A percentile compares a stretch with the other conserved stretches of the same genome.
phyloP scores from a whole-genome alignment of 2,888 invertebrate genomes.

The Watsonalla binaria region DNA sequence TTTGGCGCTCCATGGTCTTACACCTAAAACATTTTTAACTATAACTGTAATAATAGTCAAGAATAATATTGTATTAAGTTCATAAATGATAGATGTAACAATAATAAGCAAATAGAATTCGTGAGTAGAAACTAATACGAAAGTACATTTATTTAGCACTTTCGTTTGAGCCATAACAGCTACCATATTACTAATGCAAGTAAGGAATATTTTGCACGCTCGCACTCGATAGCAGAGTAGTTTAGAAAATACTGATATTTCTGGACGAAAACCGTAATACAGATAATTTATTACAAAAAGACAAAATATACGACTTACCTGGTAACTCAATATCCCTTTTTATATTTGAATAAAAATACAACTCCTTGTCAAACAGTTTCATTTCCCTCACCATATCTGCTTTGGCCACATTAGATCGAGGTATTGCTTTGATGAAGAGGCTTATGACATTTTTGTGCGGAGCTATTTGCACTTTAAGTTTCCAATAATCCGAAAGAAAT shows the following conservation, averaged over 20 bases:
- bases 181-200: too few species aligned
- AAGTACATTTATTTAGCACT: too few species aligned
- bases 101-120: too few species aligned
- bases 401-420: conserved; percentile 54
- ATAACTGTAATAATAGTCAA: too few species aligned
- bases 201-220: too few species aligned
- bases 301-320: conserved; percentile 34
- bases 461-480: conserved; percentile 39
- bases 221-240: too few species aligned
- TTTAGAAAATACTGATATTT: not conserved
- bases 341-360: conserved; percentile 48
- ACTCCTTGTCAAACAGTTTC: conserved; percentile 55
- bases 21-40: conserved; percentile 23
- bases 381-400: conserved; percentile 56
- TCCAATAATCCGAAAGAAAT: conserved; percentile 65
- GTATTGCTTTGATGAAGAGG: conserved; percentile 62
- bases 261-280: not conserved
- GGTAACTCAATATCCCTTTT: conserved; percentile 41
- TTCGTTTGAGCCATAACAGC: too few species aligned
- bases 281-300: not conserved
- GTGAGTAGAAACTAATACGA: too few species aligned
- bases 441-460: conserved; percentile 24
- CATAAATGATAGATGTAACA: too few species aligned
- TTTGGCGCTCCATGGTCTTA: conserved; percentile 54
- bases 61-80: too few species aligned